Evolutionary conservation across 2,113 vertebrate genomes (phyloP), one percentile per base, ranked within the genome.

Genomic region (Turnix velox): DNA sequence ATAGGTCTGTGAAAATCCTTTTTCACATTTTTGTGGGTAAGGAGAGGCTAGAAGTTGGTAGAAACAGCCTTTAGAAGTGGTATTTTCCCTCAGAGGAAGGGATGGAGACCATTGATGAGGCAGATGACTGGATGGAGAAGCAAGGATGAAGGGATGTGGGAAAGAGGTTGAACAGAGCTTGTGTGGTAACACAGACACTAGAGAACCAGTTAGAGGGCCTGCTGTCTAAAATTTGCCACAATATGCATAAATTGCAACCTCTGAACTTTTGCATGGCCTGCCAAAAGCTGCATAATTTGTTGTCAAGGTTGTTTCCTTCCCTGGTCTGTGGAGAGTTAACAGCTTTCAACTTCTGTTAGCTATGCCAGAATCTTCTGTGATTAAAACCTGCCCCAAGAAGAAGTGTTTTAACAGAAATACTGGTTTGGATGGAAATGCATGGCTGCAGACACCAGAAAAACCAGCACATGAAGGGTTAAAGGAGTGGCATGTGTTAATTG

Each of bases 291-390:
- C 27, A 15, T 12, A 8, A 17, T 15, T 62, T 81, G 35, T 28
- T 27, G 35, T n/a, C 12, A 9, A 54, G 12, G 4, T 31, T 57
- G 16, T 62, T 51, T 30, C 51, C 24, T 81, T 27, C 5, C 31
- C 12, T 33, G 45, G 9, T 30, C 76, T 11, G 28, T 15, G 30
- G 51, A 19, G 54, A 54, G 9, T 23, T 45, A 48, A 25, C 12
- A 35, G 17, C 39, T 61, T 83, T 77, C 45, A 37, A 5, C 11
- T 20, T 23, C 18, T 16, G 2, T 52, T 40, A 23, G 14, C 24
- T 48, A 23, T 74, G 68, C 9, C n/a, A 39, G 33, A 28, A 28
- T 39, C 24, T 73, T 8, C 3, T 0, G 0, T 30, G n/a, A 14
- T 69, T 74, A 17, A 63, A 24, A 67, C 19, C 15, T 75, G 43